phyloP scores from a whole-genome alignment of 2,113 vertebrate species.

The Taurulus bubalis region DNA sequence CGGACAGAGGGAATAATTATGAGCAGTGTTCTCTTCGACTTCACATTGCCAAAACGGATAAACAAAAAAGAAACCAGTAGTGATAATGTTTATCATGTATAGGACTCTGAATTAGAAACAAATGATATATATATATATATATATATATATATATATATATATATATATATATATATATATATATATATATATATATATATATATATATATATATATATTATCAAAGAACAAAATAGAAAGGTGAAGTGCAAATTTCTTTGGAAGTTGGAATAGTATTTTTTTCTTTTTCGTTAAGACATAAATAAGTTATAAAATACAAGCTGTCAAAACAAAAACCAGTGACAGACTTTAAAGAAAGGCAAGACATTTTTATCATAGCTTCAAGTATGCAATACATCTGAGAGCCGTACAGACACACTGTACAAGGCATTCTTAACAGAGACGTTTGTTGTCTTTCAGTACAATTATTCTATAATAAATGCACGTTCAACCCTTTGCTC shows the following conservation, averaged over 20 bases:
- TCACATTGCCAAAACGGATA: constrained; percentile 77
- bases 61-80: constrained; percentile 56
- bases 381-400: constrained; percentile 92
- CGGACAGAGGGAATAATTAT: constrained; percentile 79
- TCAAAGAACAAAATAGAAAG: constrained; percentile 69
- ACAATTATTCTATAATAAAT: constrained; percentile 18
- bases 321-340: constrained; percentile 79
- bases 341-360: constrained; percentile 85
- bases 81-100: constrained; percentile 64
- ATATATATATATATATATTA: constrained; percentile 72
- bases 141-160: no score
- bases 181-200: no score
- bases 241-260: constrained; percentile 99
- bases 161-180: no score
- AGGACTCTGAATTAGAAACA: constrained; percentile 84
- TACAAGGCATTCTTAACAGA: constrained; percentile 48
- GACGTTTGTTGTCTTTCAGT: constrained; percentile 43
- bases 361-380: constrained; percentile 84
- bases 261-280: constrained; percentile 89
- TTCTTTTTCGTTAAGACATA: constrained; percentile 83
- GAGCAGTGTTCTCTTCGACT: constrained; percentile 84
- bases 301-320: constrained; percentile 84
- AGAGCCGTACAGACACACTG: constrained; percentile 57
- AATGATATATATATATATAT: no score
- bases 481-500: constrained; percentile 36